A percentile compares a stretch with the other conserved stretches of the same genome.
These are phyloP conservation scores for Nesometra sesokonis DNA, from an alignment of 35 echinoderm and acorn worm genomes.

Conservation along the genomic window DNA sequence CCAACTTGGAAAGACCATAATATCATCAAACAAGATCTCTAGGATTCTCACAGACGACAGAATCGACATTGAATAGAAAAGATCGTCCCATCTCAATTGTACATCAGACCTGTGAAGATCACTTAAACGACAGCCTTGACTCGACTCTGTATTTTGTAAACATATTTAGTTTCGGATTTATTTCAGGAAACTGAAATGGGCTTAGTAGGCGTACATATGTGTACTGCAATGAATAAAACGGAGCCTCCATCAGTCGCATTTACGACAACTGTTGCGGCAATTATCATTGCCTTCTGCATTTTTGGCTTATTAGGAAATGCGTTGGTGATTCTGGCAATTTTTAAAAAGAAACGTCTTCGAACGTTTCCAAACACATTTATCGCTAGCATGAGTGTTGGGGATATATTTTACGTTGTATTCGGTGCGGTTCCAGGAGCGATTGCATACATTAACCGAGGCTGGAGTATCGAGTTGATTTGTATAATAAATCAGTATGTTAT, in stretches of 20 bases:
- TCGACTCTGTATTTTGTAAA: no score
- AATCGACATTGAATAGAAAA: no score
- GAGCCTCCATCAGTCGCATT: background rate
- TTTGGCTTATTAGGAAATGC: slow-evolving; percentile 19
- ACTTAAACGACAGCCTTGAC: no score
- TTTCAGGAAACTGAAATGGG: no score
- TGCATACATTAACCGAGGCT: background rate
- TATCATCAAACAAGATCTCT: no score
- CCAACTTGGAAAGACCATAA: no score
- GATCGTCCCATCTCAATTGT: no score
- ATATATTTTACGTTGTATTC: background rate
- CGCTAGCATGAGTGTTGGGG: slow-evolving; percentile 3
- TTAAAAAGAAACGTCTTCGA: slow-evolving; percentile 12
- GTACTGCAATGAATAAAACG: background rate
- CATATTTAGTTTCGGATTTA: no score
- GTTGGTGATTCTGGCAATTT: slow-evolving; percentile 8
- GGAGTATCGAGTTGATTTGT: background rate
- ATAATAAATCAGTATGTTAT: slow-evolving; percentile 7
- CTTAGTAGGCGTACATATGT: no score
- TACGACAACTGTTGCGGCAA: background rate
- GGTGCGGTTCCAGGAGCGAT: background rate
- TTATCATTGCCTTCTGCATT: background rate
- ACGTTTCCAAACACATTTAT: slow-evolving; percentile 17
- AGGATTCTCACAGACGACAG: no score
- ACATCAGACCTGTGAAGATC: no score